A percentile compares a stretch with the other conserved stretches of the same genome.
Evolutionary conservation across 2,888 invertebrate species (phyloP).

Genomic region (Strigamia maritima): DNA sequence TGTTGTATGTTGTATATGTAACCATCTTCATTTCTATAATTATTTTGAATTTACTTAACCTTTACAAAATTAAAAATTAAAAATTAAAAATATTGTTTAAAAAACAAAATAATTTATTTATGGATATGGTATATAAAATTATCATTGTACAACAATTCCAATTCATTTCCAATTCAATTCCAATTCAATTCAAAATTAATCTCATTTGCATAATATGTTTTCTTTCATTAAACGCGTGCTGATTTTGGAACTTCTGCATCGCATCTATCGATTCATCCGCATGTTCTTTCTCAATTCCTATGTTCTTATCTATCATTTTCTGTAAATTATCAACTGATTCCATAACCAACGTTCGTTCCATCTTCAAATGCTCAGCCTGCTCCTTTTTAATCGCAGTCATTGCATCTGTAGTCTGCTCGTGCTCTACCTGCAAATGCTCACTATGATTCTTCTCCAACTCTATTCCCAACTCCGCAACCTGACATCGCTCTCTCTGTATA

Average conservation of each 20-base stretch:
- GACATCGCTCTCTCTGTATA: neutral
- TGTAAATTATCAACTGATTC: neutral
- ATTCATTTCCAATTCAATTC: too few species aligned
- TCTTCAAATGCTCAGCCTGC: neutral
- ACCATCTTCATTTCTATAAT: too few species aligned
- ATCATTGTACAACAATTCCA: too few species aligned
- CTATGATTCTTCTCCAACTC: neutral
- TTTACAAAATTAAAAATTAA: too few species aligned
- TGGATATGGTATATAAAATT: too few species aligned
- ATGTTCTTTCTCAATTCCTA: neutral
- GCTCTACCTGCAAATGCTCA: neutral
- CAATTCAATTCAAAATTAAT: neutral
- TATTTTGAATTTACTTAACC: too few species aligned
- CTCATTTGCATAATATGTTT: neutral
- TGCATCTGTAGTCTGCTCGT: neutral
- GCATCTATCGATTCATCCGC: neutral
- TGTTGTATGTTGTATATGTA: too few species aligned
- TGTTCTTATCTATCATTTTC: neutral
- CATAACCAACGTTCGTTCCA: neutral
- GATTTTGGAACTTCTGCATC: neutral
- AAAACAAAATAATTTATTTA: too few species aligned
- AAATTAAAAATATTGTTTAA: too few species aligned
- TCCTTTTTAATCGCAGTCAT: neutral
- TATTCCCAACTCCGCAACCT: neutral
- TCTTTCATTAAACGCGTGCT: neutral